phyloP scores from a whole-genome alignment of 2,113 vertebrate species.

The Rhegmatorhina hoffmannsi region DNA sequence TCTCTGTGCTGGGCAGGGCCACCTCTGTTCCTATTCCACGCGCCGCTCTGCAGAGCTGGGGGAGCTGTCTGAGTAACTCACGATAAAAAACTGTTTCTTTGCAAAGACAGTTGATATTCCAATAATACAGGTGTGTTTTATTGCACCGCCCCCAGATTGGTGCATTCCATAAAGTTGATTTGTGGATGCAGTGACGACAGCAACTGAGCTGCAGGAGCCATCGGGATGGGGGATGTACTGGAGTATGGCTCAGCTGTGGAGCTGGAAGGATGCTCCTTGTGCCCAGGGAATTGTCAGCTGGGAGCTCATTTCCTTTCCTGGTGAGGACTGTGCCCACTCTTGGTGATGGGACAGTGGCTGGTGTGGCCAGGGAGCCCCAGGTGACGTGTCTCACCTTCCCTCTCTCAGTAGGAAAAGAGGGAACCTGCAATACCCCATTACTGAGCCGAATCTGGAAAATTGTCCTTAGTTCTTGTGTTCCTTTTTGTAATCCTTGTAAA shows the following conservation, averaged over 20 bases:
- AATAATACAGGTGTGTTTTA: neutral
- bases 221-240: fast-evolving
- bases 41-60: neutral
- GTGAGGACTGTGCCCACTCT: fast-evolving
- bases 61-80: neutral
- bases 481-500: constrained; percentile 64
- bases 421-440: neutral
- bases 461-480: constrained; percentile 37
- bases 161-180: neutral
- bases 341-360: fast-evolving
- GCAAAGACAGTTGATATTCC: neutral
- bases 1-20: neutral
- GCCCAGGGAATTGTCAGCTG: neutral
- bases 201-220: neutral
- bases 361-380: fast-evolving
- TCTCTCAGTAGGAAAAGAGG: neutral
- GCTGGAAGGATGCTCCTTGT: neutral
- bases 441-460: neutral
- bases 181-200: neutral
- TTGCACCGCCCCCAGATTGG: neutral
- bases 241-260: neutral
- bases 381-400: neutral
- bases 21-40: neutral
- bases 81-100: neutral
- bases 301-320: neutral